Conservation (phyloP, 2,888 invertebrate genomes). For the Leptodirus hochenwartii region DNA sequence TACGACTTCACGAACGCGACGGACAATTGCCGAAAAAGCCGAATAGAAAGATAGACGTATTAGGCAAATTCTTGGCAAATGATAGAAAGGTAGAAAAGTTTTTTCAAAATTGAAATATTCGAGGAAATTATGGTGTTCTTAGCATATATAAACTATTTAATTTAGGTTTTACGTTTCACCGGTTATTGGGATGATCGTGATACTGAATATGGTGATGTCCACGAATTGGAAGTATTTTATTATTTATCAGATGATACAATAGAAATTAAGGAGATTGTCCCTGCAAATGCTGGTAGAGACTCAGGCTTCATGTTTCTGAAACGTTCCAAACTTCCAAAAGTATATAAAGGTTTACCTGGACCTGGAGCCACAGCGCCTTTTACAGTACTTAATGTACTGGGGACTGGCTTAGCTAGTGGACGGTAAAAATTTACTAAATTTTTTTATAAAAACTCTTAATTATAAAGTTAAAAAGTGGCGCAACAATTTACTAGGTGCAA, state of each 20-base stretch:
- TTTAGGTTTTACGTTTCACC: slow-evolving; percentile 33
- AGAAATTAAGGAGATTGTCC: slow-evolving; percentile 61
- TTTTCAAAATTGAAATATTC: slow-evolving; percentile 4
- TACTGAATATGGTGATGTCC: slow-evolving; percentile 56
- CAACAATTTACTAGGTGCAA: too few relatives aligned
- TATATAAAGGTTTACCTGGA: slow-evolving; percentile 26
- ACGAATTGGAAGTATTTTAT: slow-evolving; percentile 64
- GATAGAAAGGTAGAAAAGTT: slow-evolving; percentile 38
- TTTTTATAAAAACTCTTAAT: too few relatives aligned
- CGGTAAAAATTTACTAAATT: too few relatives aligned
- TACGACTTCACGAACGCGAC: slow-evolving; percentile 25
- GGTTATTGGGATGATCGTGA: slow-evolving; percentile 83
- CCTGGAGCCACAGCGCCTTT: slow-evolving; percentile 32
- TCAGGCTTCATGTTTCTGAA: slow-evolving; percentile 54
- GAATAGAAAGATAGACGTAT: slow-evolving; percentile 39
- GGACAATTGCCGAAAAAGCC: slow-evolving; percentile 28
- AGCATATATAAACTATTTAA: not conserved
- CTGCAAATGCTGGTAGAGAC: slow-evolving; percentile 51
- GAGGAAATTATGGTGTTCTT: not conserved
- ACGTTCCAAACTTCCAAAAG: slow-evolving; percentile 61
- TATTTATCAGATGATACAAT: slow-evolving; percentile 79
- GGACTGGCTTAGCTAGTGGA: slow-evolving; percentile 30
- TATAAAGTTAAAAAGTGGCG: too few relatives aligned
- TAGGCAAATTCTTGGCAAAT: slow-evolving; percentile 66
- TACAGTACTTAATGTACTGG: slow-evolving; percentile 45